These are phyloP conservation scores for Scolopax rusticola DNA, from an alignment of 2,797 vertebrate genomes.

Conservation along the genomic window DNA sequence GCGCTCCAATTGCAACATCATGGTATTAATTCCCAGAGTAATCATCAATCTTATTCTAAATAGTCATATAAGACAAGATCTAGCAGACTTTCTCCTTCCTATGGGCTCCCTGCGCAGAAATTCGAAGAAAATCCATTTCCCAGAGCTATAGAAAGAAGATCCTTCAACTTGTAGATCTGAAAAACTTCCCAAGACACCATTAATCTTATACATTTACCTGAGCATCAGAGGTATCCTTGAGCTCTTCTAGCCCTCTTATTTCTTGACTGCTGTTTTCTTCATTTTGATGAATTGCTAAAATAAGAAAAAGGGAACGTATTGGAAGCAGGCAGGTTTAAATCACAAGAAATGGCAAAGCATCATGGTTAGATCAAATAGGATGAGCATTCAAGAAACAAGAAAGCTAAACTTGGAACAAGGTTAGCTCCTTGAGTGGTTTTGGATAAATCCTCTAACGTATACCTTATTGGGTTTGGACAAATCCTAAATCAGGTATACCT, in stretches of 20 bases:
- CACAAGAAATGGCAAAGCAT: neutral
- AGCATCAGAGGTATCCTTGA: slow-evolving; percentile 50
- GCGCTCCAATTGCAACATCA: slow-evolving; percentile 27
- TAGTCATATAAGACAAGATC: slow-evolving; percentile 6
- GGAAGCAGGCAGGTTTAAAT: neutral
- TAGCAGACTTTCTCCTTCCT: neutral
- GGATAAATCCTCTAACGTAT: neutral
- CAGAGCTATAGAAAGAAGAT: neutral
- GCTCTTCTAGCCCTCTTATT: slow-evolving; percentile 45
- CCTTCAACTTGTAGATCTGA: neutral
- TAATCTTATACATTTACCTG: slow-evolving; percentile 72
- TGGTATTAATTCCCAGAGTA: slow-evolving; percentile 29
- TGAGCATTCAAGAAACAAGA: neutral
- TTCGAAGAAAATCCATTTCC: neutral
- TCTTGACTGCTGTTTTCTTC: slow-evolving; percentile 74
- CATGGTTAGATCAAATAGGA: neutral
- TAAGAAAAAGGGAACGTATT: slow-evolving; percentile 16
- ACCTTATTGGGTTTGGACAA: neutral
- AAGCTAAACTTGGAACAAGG: neutral
- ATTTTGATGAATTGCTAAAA: slow-evolving; percentile 76
- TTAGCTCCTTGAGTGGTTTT: neutral
- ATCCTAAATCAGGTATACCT: neutral
- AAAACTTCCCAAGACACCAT: neutral
- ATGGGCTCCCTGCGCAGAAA: neutral
- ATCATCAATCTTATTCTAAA: slow-evolving; percentile 44